Conservation (phyloP, 1,140 invertebrate species). For the fruit fly (Drosophila melanogaster) region DNA sequence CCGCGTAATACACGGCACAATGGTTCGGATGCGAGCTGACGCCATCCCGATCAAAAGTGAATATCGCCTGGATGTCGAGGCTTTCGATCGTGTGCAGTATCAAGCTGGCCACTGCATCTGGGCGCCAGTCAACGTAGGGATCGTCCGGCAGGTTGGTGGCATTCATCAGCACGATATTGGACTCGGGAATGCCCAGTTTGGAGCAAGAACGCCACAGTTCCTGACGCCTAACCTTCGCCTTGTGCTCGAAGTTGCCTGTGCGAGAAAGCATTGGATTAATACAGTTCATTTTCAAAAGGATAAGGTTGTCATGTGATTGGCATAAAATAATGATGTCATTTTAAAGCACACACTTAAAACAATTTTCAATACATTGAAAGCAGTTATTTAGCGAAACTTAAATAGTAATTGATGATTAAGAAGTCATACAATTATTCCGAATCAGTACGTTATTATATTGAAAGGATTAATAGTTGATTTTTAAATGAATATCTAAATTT, state of each 20-base stretch:
- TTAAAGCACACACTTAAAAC: no score
- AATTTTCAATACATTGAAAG: no score
- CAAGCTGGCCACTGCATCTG: conserved; percentile 89
- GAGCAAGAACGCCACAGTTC: conserved; percentile 93
- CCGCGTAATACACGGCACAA: conserved; percentile 91
- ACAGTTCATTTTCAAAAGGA: not conserved
- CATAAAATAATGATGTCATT: not conserved
- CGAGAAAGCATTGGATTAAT: conserved; percentile 5
- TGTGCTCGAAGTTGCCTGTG: conserved; percentile 90
- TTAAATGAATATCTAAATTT: no score
- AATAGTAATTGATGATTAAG: no score
- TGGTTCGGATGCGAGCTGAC: conserved; percentile 96
- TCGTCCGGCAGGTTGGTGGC: conserved; percentile 91
- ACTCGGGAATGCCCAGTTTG: conserved; percentile 90
- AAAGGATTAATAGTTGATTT: no score
- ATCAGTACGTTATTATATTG: no score
- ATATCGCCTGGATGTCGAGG: conserved; percentile 91
- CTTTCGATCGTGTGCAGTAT: conserved; percentile 90
- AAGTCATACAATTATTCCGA: no score
- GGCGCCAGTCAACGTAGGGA: conserved; percentile 90
- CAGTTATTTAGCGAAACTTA: no score
- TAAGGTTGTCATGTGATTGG: not conserved
- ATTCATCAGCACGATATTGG: conserved; percentile 90
- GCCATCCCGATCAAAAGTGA: conserved; percentile 96
- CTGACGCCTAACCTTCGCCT: conserved; percentile 88